Percentiles rank a stretch among this genome's conserved stretches.
These are phyloP conservation scores for Eubasilissa splendida DNA, from an alignment of 2,888 invertebrate species.

Conservation along the genomic window DNA sequence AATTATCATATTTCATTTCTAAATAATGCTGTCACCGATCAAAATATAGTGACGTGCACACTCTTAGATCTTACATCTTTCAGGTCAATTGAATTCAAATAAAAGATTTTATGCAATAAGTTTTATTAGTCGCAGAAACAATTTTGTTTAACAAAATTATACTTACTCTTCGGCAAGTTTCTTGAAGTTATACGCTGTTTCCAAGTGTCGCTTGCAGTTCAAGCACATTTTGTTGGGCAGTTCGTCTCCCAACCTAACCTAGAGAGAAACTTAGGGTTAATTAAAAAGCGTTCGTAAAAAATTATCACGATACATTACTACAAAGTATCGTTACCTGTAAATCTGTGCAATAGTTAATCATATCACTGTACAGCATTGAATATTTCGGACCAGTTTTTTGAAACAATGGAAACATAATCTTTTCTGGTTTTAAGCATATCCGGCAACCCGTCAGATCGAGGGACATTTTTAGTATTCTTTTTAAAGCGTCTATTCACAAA, in stretches of 20 bases:
- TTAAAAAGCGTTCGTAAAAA: background rate
- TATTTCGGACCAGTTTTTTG: conserved; percentile 16
- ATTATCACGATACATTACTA: no score
- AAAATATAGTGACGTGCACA: no score
- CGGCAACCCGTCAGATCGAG: conserved; percentile 34
- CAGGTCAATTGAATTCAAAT: no score
- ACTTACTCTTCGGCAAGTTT: conserved; percentile 69
- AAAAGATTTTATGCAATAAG: no score
- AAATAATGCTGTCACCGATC: no score
- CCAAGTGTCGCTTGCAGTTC: conserved; percentile 36
- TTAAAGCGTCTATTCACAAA: no score
- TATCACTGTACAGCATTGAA: conserved; percentile 33
- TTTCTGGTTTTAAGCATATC: conserved; percentile 41
- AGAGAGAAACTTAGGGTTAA: conserved; percentile 4
- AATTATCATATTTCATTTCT: no score
- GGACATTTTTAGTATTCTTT: background rate
- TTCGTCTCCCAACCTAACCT: conserved; percentile 30
- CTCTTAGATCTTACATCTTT: no score
- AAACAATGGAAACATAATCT: conserved; percentile 41
- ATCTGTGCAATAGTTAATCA: conserved; percentile 35
- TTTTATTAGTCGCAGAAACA: no score
- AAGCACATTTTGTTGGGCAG: conserved; percentile 49
- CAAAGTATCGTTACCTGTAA: conserved; percentile 29
- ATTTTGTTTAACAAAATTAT: background rate
- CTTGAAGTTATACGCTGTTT: conserved; percentile 62